Conservation (phyloP, 2,113 vertebrate species). For the Noturus placidus region DNA sequence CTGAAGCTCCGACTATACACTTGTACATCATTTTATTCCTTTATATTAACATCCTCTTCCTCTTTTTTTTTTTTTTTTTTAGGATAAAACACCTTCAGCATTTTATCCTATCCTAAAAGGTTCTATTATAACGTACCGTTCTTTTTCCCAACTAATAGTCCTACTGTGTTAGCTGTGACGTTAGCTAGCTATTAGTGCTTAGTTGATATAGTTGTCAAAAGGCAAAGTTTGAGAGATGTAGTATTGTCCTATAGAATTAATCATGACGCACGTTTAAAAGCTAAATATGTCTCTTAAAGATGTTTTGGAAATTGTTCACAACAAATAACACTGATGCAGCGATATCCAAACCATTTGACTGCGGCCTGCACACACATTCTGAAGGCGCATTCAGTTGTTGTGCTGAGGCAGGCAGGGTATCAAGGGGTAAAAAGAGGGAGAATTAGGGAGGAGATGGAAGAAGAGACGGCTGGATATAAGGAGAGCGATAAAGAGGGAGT, state of each 20-base stretch:
- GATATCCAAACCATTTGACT: neutral
- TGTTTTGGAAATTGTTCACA: neutral
- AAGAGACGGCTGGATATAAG: neutral
- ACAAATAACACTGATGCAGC: neutral
- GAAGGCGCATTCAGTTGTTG: constrained; percentile 12
- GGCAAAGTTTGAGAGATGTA: neutral
- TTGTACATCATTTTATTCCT: too few relatives aligned
- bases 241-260: neutral
- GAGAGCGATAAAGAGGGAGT: neutral
- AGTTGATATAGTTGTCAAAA: too few relatives aligned
- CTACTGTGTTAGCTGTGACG: too few relatives aligned
- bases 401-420: constrained; percentile 28
- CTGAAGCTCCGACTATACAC: too few relatives aligned
- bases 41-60: too few relatives aligned
- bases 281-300: neutral
- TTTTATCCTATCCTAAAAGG: too few relatives aligned
- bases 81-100: too few relatives aligned
- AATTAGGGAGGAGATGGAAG: neutral
- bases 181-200: too few relatives aligned
- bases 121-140: too few relatives aligned
- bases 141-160: too few relatives aligned
- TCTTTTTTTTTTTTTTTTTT: too few relatives aligned
- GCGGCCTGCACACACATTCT: neutral
- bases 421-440: constrained; percentile 23
- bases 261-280: neutral